Percentiles rank a stretch among this genome's conserved stretches.
Evolutionary conservation across 2,797 vertebrate genomes (phyloP).

Genomic region (Xerus rutilus): DNA sequence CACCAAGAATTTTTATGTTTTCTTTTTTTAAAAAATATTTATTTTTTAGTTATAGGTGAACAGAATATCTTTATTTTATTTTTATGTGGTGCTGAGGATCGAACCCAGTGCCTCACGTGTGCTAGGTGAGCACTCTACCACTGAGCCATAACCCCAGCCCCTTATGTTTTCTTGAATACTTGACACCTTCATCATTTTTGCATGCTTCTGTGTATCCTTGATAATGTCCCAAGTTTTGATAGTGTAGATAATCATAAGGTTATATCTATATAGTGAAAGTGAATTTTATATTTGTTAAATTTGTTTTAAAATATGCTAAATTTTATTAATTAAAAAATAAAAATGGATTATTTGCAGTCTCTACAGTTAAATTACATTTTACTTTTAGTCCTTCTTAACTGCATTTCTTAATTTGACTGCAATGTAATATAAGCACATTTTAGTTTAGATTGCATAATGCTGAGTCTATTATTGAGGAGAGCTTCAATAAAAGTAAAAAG

Average conservation of each 20-base stretch:
- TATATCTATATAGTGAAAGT: neutral
- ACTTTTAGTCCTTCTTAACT: neutral
- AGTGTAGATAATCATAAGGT: neutral
- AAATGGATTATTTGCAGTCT: neutral
- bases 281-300: neutral
- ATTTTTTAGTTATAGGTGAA: too few species aligned
- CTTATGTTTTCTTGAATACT: neutral
- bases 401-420: neutral
- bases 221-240: neutral
- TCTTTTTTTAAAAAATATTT: too few species aligned
- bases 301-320: neutral
- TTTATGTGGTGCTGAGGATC: too few species aligned
- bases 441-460: neutral
- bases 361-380: neutral
- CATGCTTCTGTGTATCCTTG: neutral
- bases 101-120: too few species aligned
- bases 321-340: neutral
- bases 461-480: neutral
- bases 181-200: neutral
- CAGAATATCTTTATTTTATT: too few species aligned
- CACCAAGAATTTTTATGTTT: neutral
- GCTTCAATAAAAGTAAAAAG: neutral
- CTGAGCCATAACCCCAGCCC: too few species aligned
- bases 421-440: neutral
- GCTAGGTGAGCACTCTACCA: too few species aligned